Evolutionary conservation across 2,113 vertebrate genomes (phyloP), one percentile per base, ranked within the genome.

Genomic region (Bambusicola thoracicus): DNA sequence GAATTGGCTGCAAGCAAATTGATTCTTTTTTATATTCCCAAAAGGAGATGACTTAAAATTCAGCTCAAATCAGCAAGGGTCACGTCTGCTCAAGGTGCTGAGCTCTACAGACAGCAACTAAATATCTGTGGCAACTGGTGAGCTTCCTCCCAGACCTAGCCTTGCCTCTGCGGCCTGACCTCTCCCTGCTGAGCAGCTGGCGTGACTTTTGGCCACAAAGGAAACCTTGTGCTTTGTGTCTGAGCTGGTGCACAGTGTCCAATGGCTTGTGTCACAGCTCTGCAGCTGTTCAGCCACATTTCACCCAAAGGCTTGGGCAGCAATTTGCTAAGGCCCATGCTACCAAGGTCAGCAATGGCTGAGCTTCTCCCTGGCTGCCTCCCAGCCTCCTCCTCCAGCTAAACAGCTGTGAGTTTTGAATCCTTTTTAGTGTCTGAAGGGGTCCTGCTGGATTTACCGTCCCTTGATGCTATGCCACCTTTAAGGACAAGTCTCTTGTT

Each of bases 101-200:
- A 84, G 67, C 41, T 81, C 30, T 56, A 25, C 36, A 92, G 87
- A 51, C 14, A 66, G 44, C 29, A 79, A n/a, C 22, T 77, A 13
- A 46, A 20, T 58, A 32, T 29, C 76, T 81, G 51, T 38, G 78
- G 34, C 53, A 48, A 15, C 7, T 29, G 53, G 4, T 25, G 17
- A 68, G 29, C 24, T 40, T 22, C 2, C 21, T 89, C 16, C 27
- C 1, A 5, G 32, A 29, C 41, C 21, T 36, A 2, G 1, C 44
- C 58, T 15, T 58, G 17, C 30, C 24, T 32, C 84, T 62, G 72
- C 10, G 44, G 41, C 0, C 0, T 32, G 29, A 25, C n/a, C 1
- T 0, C 32, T 75, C 41, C 66, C 62, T 62, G 44, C 29, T 0
- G 2, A 63, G 70, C 65, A 46, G 16, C 25, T 43, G 38, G 59